Conservation (phyloP, 2,113 vertebrate genomes). For the Neomonachus schauinslandi region DNA sequence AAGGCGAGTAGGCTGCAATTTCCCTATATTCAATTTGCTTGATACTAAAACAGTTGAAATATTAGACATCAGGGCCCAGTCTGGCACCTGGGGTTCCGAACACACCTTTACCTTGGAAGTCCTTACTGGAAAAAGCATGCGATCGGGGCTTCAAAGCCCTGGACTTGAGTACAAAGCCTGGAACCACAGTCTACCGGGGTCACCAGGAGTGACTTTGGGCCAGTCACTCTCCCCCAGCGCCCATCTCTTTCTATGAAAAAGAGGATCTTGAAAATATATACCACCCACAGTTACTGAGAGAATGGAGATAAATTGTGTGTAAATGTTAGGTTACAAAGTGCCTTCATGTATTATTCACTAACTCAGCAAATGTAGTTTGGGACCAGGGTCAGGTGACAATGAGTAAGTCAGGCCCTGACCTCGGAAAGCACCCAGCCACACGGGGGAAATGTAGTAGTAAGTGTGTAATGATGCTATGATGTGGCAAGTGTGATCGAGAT, state of each 20-base stretch:
- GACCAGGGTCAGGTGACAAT: neutral
- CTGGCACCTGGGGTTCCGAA: neutral
- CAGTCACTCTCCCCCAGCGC: neutral
- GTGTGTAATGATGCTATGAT: no score
- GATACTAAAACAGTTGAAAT: neutral
- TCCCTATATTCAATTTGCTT: neutral
- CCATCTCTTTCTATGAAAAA: neutral
- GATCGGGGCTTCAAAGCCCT: neutral
- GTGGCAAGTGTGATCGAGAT: neutral
- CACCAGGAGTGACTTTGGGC: neutral
- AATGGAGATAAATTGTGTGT: neutral
- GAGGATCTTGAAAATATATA: neutral
- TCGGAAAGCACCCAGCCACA: neutral
- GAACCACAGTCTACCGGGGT: neutral
- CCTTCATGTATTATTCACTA: neutral
- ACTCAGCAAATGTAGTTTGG: neutral
- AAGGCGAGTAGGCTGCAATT: neutral
- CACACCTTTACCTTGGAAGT: neutral
- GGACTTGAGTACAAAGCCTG: neutral
- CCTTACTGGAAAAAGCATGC: neutral
- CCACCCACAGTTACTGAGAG: neutral
- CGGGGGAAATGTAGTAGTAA: neutral
- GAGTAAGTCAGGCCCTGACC: neutral
- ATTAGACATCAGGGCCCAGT: neutral
- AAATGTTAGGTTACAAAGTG: neutral